Evolutionary conservation across 2,113 vertebrate genomes (phyloP), one percentile per base, ranked within the genome.

Genomic region (Oryzias melastigma): DNA sequence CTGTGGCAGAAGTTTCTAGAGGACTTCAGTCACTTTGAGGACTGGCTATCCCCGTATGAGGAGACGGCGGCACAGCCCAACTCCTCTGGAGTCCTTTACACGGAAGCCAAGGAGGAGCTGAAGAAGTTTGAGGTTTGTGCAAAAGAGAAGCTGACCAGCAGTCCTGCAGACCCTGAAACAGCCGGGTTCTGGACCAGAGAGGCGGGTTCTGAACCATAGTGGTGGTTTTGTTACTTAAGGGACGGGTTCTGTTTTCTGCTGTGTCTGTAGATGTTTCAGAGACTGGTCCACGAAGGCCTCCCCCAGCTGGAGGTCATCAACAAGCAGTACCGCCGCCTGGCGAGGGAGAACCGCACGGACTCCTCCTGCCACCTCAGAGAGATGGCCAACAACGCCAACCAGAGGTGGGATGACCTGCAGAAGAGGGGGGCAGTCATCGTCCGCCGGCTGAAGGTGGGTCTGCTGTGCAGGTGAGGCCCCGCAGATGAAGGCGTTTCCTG

Each of bases 1-100:
- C 80, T 99, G 4, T 99, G 97, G 97, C 95, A 99, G 84, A 99
- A 95, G 77, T 99, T 99, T 85, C 85, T 98, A 56, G 97, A 98
- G 5, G 97, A 99, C 79, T 97, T 93, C 76, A 88, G 93, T 5
- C 91, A 89, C 16, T 98, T 98, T 66, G 95, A 97, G 85, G 94
- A 95, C 19, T 98, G 97, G 97, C 85, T 99, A 41, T 81, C 87
- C 77, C 51, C 73, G 67, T 95, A 96, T 0, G 98, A 99, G 76
- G 93, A 76, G 68, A 97, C 90, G 14, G 96, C 96, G 65, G 95
- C 96, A 25, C 90, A 94, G 40, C 94, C 97, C 14, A 97, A 96
- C 84, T 98, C 98, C 53, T 97, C 98, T 4, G 94, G 92, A 24
- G 96, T 99, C 0, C 89, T 98, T 18, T 99, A 98, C 80, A 97